Evolutionary conservation across 1,140 invertebrate species (phyloP).

Genomic region (Scaptodrosophila lebanonensis): DNA sequence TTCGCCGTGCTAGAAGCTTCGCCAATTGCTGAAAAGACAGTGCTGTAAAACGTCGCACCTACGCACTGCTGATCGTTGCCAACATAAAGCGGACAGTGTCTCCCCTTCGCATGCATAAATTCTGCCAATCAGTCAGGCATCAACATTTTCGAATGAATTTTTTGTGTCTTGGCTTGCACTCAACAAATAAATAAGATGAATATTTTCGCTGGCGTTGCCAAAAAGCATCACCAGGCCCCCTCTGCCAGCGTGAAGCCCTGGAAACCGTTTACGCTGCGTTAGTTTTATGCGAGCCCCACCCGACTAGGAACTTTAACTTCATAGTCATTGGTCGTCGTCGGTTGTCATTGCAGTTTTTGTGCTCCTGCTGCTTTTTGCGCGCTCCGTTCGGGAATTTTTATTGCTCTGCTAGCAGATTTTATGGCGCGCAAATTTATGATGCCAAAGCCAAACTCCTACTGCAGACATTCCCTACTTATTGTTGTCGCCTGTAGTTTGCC

Average conservation of each 20-base stretch:
- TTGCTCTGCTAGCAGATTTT: conserved; percentile 74
- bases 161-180: conserved; percentile 61
- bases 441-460: not conserved
- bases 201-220: conserved; percentile 63
- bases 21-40: too few relatives aligned
- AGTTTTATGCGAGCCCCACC: conserved; percentile 75
- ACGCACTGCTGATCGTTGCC: too few relatives aligned
- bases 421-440: conserved; percentile 76
- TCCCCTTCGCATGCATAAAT: conserved; percentile 26
- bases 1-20: too few relatives aligned
- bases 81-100: conserved; percentile 7
- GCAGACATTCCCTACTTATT: too few relatives aligned
- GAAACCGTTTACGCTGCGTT: conserved; percentile 64
- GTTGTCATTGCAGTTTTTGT: not conserved
- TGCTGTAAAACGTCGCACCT: too few relatives aligned
- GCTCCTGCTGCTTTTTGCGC: conserved; percentile 24
- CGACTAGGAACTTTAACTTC: too few relatives aligned
- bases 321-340: too few relatives aligned
- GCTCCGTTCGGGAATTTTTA: conserved; percentile 72
- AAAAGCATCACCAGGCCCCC: conserved; percentile 15
- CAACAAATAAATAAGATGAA: conserved; percentile 71
- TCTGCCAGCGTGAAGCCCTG: conserved; percentile 2
- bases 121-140: conserved; percentile 63
- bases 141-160: conserved; percentile 68
- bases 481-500: conserved; percentile 22